A percentile compares a stretch with the other conserved stretches of the same genome.
Evolutionary conservation across 2,888 invertebrate genomes (phyloP).

Genomic region (Zygothrica quintamaculata): DNA sequence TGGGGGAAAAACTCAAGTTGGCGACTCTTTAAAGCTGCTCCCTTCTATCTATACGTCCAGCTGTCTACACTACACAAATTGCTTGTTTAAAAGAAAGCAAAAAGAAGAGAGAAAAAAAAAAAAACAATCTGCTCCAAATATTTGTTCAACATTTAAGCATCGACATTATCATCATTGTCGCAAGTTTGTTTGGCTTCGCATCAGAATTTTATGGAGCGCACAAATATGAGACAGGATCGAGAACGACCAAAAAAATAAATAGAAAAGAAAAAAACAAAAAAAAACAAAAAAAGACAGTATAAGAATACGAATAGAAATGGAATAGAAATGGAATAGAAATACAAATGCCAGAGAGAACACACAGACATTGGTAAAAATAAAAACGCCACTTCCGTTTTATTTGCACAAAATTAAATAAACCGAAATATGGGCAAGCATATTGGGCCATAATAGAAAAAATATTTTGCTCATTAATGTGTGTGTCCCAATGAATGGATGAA

Average conservation of each 20-base stretch:
- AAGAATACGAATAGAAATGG: conserved; percentile 5
- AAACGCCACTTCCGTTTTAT: conserved; percentile 81
- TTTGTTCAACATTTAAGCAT: conserved; percentile 65
- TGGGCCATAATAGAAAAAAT: conserved; percentile 80
- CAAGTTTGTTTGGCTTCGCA: conserved; percentile 72
- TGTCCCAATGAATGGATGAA: conserved; percentile 38
- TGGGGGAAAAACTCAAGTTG: conserved; percentile 11
- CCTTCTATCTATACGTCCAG: too few species aligned
- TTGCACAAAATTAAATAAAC: conserved; percentile 82
- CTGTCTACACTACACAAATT: conserved; percentile 62
- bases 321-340: background rate
- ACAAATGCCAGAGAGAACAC: conserved; percentile 12
- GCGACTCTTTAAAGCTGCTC: conserved; percentile 59
- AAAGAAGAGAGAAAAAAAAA: conserved; percentile 13
- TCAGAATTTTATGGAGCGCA: conserved; percentile 77
- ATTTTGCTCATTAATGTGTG: conserved; percentile 79
- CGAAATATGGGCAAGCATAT: conserved; percentile 80
- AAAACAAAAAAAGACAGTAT: background rate
- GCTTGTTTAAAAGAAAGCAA: conserved; percentile 65
- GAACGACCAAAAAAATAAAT: conserved; percentile 10
- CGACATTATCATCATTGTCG: conserved; percentile 70
- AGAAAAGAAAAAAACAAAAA: background rate
- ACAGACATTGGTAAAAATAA: conserved; percentile 64
- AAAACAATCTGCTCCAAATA: conserved; percentile 49
- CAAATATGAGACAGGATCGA: conserved; percentile 67